A percentile compares a stretch with the other conserved stretches of the same genome.
These are phyloP conservation scores for Ormyrus rosae DNA, from an alignment of 2,888 invertebrate species.

Conservation along the genomic window DNA sequence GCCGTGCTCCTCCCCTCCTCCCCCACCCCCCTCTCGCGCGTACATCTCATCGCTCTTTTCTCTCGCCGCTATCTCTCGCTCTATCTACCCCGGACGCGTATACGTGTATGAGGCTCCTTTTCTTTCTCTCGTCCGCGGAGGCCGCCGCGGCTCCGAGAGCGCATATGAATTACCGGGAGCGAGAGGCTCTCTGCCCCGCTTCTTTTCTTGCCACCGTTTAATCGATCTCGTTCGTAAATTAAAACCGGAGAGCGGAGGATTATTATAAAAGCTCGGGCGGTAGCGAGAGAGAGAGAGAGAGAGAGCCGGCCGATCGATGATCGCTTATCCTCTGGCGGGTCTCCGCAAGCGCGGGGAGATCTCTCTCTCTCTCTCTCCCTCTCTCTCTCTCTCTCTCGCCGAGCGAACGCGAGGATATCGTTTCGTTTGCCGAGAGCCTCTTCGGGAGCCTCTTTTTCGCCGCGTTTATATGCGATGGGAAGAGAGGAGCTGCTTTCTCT, in stretches of 20 bases:
- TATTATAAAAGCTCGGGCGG: conserved; percentile 28
- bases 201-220: conserved; percentile 70
- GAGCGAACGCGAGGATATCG: background rate
- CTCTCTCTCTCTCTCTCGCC: background rate
- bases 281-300: background rate
- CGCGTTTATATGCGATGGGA: background rate
- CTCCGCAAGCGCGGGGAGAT: no score
- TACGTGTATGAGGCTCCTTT: background rate
- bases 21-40: conserved; percentile 2
- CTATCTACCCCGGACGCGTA: background rate
- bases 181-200: conserved; percentile 39
- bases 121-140: conserved; percentile 9
- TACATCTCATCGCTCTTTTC: background rate
- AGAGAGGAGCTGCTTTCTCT: conserved; percentile 3
- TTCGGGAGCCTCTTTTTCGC: conserved; percentile 35
- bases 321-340: conserved; percentile 22
- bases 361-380: background rate
- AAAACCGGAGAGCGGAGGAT: conserved; percentile 47
- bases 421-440: conserved; percentile 21
- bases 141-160: conserved; percentile 57
- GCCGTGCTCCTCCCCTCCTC: background rate
- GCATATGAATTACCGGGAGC: conserved; percentile 66
- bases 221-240: conserved; percentile 70
- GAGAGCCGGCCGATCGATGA: conserved; percentile 28
- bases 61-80: background rate